A percentile compares a stretch with the other conserved stretches of the same genome.
phyloP scores from a whole-genome alignment of 2,888 invertebrate species.

The Nowickia ferox region DNA sequence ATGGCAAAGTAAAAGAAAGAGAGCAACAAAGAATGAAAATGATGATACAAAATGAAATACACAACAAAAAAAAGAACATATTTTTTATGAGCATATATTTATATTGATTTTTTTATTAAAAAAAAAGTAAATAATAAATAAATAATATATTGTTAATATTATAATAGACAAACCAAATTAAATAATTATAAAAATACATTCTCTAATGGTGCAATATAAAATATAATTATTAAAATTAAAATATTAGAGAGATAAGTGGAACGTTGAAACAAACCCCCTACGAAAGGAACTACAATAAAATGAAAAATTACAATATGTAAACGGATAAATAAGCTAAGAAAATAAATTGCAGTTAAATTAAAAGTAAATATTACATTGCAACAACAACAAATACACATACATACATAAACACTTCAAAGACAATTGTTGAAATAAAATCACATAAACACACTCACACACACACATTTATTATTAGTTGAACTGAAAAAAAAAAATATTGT shows the following conservation, averaged over 20 bases:
- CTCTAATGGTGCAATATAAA: conserved; percentile 69
- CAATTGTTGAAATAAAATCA: conserved; percentile 50
- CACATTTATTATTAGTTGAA: conserved; percentile 27
- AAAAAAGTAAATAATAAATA: conserved; percentile 38
- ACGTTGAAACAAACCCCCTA: conserved; percentile 32
- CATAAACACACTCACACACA: conserved; percentile 16
- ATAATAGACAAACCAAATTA: conserved; percentile 46
- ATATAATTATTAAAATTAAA: conserved; percentile 30
- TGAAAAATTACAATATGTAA: conserved; percentile 36
- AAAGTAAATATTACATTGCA: conserved; percentile 26
- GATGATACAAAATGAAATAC: conserved; percentile 56
- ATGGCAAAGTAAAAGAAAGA: conserved; percentile 6
- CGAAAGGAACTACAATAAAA: conserved; percentile 66
- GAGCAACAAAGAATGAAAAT: conserved; percentile 63
- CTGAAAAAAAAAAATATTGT: background rate
- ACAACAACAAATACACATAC: conserved; percentile 13
- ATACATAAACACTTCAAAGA: conserved; percentile 27
- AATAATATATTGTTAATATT: conserved; percentile 64
- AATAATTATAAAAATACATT: conserved; percentile 40
- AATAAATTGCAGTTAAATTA: conserved; percentile 55
- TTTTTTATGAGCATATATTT: conserved; percentile 74
- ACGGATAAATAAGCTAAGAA: conserved; percentile 1
- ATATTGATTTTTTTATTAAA: conserved; percentile 69
- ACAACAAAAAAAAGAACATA: conserved; percentile 59
- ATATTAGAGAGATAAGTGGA: conserved; percentile 33